Evolutionary conservation across 2,888 invertebrate species (phyloP).

Genomic region (Drosophila conformis): DNA sequence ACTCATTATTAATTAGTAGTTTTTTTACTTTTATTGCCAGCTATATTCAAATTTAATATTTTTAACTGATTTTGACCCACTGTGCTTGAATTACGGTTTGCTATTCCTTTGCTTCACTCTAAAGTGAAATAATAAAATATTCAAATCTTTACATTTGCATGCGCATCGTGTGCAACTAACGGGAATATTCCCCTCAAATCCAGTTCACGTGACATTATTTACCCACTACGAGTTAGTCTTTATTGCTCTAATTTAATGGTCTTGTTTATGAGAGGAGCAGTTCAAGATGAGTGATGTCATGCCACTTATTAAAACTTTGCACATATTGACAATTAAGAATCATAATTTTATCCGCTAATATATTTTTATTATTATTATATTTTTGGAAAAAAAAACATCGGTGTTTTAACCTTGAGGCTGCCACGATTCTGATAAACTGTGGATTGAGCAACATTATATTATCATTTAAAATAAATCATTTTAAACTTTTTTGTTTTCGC

Average conservation of each 20-base stretch:
- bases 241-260: constrained; percentile 33
- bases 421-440: neutral
- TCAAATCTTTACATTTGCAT: constrained; percentile 43
- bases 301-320: neutral
- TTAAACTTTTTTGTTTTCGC: neutral
- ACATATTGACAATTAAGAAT: neutral
- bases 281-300: constrained; percentile 24
- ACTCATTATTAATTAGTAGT: neutral
- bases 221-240: constrained; percentile 6
- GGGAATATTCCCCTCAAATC: constrained; percentile 41
- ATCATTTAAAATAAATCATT: neutral
- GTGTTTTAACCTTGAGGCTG: too few species aligned
- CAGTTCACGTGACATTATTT: constrained; percentile 46
- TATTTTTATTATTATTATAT: neutral
- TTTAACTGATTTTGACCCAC: neutral
- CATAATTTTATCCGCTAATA: neutral
- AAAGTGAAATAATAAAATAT: neutral
- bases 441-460: neutral
- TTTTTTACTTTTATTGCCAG: neutral
- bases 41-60: neutral
- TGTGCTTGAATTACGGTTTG: neutral
- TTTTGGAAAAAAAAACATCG: neutral
- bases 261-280: constrained; percentile 37
- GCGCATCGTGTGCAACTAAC: constrained; percentile 33
- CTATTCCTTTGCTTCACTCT: neutral